These are phyloP conservation scores for Synchiropus splendidus DNA, from an alignment of 2,113 vertebrate genomes.

Conservation along the genomic window DNA sequence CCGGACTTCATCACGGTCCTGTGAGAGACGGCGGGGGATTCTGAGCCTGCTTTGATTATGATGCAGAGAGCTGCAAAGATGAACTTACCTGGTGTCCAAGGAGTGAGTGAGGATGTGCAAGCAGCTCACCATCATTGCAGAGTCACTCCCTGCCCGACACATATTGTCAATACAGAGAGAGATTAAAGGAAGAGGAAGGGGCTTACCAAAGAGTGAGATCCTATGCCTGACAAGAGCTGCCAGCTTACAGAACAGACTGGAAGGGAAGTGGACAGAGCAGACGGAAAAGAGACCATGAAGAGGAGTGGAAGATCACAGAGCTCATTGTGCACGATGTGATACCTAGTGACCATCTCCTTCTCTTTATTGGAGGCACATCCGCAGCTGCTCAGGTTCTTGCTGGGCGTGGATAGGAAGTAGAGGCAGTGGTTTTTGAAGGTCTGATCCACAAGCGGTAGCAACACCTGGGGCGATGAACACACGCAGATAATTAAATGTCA, in stretches of 20 bases:
- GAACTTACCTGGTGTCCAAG: conserved; percentile 79
- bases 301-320: conserved; percentile 3
- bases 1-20: conserved; percentile 98
- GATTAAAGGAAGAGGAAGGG: neutral
- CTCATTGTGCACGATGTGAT: conserved; percentile 2
- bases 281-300: conserved; percentile 6
- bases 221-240: conserved; percentile 97
- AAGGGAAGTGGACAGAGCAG: conserved; percentile 33
- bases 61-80: neutral
- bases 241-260: conserved; percentile 96
- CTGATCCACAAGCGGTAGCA: conserved; percentile 87
- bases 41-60: neutral
- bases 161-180: conserved; percentile 10
- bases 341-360: conserved; percentile 98
- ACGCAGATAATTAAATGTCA: neutral
- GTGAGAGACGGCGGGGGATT: neutral
- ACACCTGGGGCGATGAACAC: conserved; percentile 62
- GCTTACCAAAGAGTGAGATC: conserved; percentile 98
- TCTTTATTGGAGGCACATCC: conserved; percentile 95
- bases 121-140: conserved; percentile 92
- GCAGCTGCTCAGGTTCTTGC: conserved; percentile 84
- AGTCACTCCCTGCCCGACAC: conserved; percentile 78
- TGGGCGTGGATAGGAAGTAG: conserved; percentile 91
- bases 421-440: conserved; percentile 93
- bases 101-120: conserved; percentile 89